Evolutionary conservation across 1,140 invertebrate genomes (phyloP).

Genomic region (Drusus annulatus): DNA sequence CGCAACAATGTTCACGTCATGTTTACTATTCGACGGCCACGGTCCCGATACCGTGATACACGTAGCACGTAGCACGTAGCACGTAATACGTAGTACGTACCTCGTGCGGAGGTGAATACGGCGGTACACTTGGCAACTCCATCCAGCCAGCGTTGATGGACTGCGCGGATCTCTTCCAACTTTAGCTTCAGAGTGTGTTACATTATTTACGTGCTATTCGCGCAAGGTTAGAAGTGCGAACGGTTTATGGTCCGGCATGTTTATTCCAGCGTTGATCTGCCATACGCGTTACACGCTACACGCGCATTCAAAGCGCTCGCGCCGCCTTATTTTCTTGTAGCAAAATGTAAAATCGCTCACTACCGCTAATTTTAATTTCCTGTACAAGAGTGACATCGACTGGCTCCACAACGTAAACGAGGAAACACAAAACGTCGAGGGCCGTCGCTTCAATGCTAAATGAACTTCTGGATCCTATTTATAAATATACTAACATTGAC

Average conservation of each 20-base stretch:
- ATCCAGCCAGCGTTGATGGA: constrained; percentile 23
- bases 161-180: constrained; percentile 18
- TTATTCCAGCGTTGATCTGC: constrained; percentile 14
- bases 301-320: neutral
- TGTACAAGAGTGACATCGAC: no score
- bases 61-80: no score
- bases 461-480: no score
- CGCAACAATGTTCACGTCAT: neutral
- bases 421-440: no score
- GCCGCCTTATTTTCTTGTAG: neutral
- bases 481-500: no score
- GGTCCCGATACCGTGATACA: neutral
- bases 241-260: constrained; percentile 21
- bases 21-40: constrained; percentile 3
- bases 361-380: no score
- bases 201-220: constrained; percentile 27
- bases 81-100: no score
- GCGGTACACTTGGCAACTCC: constrained; percentile 9
- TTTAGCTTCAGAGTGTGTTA: neutral
- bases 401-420: no score
- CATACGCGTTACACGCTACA: neutral
- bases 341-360: no score
- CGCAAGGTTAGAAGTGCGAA: constrained; percentile 30
- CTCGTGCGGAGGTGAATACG: no score
- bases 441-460: no score